phyloP scores from a whole-genome alignment of 2,888 invertebrate species.

The Melinopterus prodromus region DNA sequence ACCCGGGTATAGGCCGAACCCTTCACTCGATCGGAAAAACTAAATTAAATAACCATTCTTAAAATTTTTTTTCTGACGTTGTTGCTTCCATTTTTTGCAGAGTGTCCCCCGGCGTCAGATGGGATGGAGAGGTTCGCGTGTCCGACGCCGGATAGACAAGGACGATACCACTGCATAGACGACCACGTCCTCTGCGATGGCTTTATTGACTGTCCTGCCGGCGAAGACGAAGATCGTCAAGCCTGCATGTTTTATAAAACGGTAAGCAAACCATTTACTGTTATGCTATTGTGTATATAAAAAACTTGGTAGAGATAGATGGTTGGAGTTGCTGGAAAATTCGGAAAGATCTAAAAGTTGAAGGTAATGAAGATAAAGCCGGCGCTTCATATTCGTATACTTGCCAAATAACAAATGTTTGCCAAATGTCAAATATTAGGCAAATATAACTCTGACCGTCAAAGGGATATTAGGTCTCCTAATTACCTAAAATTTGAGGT shows the following conservation, averaged over 20 bases:
- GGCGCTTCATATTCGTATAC: too few species aligned
- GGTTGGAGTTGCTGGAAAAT: too few species aligned
- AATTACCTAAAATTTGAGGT: too few species aligned
- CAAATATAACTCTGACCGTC: too few species aligned
- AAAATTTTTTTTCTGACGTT: not conserved
- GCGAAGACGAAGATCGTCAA: conserved; percentile 92
- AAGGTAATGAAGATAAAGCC: too few species aligned
- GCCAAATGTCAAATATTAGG: too few species aligned
- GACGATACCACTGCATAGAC: conserved; percentile 94
- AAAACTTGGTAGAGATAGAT: too few species aligned
- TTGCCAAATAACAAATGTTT: too few species aligned
- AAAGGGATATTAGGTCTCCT: too few species aligned
- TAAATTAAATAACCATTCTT: not conserved
- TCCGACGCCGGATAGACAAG: conserved; percentile 89
- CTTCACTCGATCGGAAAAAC: not conserved
- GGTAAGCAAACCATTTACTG: conserved; percentile 65
- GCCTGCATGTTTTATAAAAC: conserved; percentile 98
- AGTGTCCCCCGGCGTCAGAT: conserved; percentile 91
- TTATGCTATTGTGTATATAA: conserved; percentile 37
- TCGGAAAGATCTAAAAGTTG: too few species aligned
- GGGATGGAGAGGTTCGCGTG: conserved; percentile 96
- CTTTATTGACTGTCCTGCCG: conserved; percentile 92
- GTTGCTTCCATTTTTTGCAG: conserved; percentile 62
- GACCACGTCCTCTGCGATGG: conserved; percentile 95
- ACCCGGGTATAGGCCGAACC: not conserved